A percentile compares a stretch with the other conserved stretches of the same genome.
phyloP scores from a whole-genome alignment of 53 echinoderm and acorn worm genomes.

The Stichopus horrens region DNA sequence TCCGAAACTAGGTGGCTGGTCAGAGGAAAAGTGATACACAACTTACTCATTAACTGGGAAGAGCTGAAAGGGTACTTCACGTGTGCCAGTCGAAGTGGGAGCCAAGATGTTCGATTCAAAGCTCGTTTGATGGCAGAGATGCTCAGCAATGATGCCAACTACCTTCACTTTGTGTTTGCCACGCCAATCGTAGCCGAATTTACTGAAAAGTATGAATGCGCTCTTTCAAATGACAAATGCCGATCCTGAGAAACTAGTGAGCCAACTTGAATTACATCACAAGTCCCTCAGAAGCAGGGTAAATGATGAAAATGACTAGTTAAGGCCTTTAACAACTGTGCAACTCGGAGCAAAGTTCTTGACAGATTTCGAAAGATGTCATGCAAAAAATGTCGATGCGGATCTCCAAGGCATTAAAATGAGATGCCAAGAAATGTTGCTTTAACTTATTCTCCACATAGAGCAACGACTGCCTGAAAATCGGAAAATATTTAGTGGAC shows the following conservation, averaged over 20 bases:
- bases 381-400: not conserved
- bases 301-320: slow-evolving; percentile 4
- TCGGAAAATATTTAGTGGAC: slow-evolving; percentile 5
- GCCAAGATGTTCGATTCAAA: slow-evolving; percentile 12
- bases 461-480: not conserved
- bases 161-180: slow-evolving; percentile 18
- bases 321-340: not conserved
- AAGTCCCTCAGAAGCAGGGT: slow-evolving; percentile 24
- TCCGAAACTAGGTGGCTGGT: slow-evolving; percentile 1
- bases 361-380: not conserved
- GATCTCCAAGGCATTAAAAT: not conserved
- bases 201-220: not conserved
- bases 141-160: slow-evolving; percentile 17
- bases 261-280: slow-evolving; percentile 7
- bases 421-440: slow-evolving; percentile 27
- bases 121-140: slow-evolving; percentile 5
- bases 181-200: slow-evolving; percentile 7
- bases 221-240: slow-evolving; percentile 13
- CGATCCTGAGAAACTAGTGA: slow-evolving; percentile 21
- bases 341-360: not conserved
- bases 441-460: not conserved
- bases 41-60: slow-evolving; percentile 1
- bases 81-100: slow-evolving; percentile 9
- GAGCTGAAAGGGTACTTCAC: slow-evolving; percentile 15
- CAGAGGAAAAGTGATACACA: slow-evolving; percentile 4